Base-by-base conservation (phyloP, 1,140 invertebrate species). In the Anthonomus grandis region DNA sequence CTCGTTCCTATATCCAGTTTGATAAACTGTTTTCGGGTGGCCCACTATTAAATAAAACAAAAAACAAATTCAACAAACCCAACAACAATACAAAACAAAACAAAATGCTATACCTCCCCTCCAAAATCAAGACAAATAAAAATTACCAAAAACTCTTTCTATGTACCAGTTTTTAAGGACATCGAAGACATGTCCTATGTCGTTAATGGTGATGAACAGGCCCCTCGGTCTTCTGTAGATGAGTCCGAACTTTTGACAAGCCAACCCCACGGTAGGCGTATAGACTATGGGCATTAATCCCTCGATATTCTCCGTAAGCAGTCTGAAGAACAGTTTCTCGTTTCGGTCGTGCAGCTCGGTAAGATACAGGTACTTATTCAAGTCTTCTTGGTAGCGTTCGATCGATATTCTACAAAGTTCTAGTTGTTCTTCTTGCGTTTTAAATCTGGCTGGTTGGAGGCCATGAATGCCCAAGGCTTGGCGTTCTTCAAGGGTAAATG, bases 141-240 rank as follows among this genome's bases (percentile, higher is more conserved):
- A 60, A 60, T 60, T 54, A 60, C 58, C 51, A 60, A 60, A 60
- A 60, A 49, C 39, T 47, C 47, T 51, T 24, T 54, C 27, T 61
- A 73, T 75, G 75, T 66, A 86, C 89, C 90, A 93, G 69, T 92
- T 92, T 68, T 82, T 83, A 1, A 95, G 68, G 4, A 94, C 81
- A 25, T 93, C 85, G 66, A 89, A 91, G 3, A 96, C 76, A 74
- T 98, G 91, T 5, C 93, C 94, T 65, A 89, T 88, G 71, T 99
- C 97, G 72, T 98, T 86, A 44, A 98, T 96, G 15, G 93, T 95
- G 62, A 99, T 90, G 68, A 93, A 99, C n/a, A 99, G 78, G 9
- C 95, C 95, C 39, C 91, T 84, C 0, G 95, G 93, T 68, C 93
- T 80, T 24, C 92, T 82, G 74, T 92, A 97, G 47, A 97, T 87